Base-by-base conservation (phyloP, 2,113 vertebrate genomes). In the Parus major region DNA sequence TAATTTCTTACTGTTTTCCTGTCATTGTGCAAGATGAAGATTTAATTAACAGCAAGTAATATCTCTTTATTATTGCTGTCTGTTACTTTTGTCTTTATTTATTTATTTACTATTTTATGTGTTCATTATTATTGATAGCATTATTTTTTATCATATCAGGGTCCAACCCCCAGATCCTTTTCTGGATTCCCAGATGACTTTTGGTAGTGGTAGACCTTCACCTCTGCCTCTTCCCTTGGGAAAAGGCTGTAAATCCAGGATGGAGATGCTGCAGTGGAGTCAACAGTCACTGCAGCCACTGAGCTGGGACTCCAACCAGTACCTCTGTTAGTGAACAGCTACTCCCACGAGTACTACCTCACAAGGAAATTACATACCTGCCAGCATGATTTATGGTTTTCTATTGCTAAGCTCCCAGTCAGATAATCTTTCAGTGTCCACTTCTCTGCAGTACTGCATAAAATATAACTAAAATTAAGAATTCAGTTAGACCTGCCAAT, bases 351-450 rank as follows among this genome's bases (percentile, higher is more conserved):
- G 95, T 92, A 64, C 92, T 52, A 8, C 80, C 76, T 95, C 97
- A 91, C 96, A 92, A 71, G 97, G 96, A 97, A 97, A 92, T 92
- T 88, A 25, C 92, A 92, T 61, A 95, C 88, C 97, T 98, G 98
- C 97, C 97, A 91, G 90, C 55, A 95, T 97, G 98, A 98, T 98
- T 98, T 98, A 98, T 98, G 95, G 89, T 16, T 88, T 93, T 59
- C 52, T 91, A 69, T 92, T 91, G 94, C 94, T 82, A 12, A 93
- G 90, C 90, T 97, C 77, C 82, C 81, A 93, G 92, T 88, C 82
- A 96, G 94, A 96, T 95, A 93, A 97, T 97, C 96, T 95, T 95
- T 97, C 97, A 96, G 82, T 88, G 96, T 97, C 97, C 89, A 95
- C 89, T 97, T 97, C 86, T 41, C 88, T 86, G 86, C 86, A 83